phyloP scores from a whole-genome alignment of 2,888 invertebrate genomes.

The Saturnia japonica region DNA sequence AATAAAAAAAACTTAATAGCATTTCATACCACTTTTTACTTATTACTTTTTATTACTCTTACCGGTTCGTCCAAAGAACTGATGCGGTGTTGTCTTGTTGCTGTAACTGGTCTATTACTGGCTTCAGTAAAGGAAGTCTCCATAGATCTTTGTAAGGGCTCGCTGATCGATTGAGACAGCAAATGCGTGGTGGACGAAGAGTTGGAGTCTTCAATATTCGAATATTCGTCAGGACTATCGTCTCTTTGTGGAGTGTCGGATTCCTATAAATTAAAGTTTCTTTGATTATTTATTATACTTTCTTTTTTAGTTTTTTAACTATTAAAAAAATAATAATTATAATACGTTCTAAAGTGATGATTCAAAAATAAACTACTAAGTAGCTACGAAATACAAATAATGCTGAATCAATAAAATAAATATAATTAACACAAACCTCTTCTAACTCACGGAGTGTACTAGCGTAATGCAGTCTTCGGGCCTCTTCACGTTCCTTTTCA shows the following conservation, averaged over 20 bases:
- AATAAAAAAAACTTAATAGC: too few species aligned
- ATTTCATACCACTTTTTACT: neutral
- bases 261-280: slow-evolving; percentile 47
- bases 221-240: slow-evolving; percentile 70
- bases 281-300: too few species aligned
- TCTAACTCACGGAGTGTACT: slow-evolving; percentile 70
- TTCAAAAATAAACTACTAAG: too few species aligned
- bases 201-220: slow-evolving; percentile 70
- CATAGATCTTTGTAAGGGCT: slow-evolving; percentile 58
- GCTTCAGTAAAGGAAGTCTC: slow-evolving; percentile 69
- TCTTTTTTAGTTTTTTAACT: too few species aligned
- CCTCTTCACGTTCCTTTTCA: slow-evolving; percentile 64
- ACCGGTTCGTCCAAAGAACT: slow-evolving; percentile 67
- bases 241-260: slow-evolving; percentile 72
- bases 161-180: slow-evolving; percentile 66
- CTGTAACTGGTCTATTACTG: slow-evolving; percentile 37
- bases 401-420: neutral
- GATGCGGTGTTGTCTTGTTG: slow-evolving; percentile 51
- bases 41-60: slow-evolving; percentile 22
- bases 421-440: slow-evolving; percentile 52
- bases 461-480: slow-evolving; percentile 62
- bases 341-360: neutral
- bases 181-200: slow-evolving; percentile 73
- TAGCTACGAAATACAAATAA: too few species aligned
- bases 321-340: too few species aligned